Conservation (phyloP, 2,113 vertebrate genomes). For the Ptilorrhoa leucosticta region DNA sequence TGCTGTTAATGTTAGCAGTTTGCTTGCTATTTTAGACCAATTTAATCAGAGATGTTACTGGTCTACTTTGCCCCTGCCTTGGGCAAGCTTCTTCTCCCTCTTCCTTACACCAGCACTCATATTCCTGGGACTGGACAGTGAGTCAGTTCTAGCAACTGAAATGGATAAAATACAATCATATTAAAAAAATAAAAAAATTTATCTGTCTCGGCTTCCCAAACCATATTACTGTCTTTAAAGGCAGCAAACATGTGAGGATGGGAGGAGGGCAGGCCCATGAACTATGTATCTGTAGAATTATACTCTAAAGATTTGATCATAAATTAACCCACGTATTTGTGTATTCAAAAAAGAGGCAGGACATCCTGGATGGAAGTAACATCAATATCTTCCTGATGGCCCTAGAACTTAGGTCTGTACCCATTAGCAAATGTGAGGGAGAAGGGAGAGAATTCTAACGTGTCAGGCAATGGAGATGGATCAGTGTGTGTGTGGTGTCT, state of each 20-base stretch:
- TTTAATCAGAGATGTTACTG: not conserved
- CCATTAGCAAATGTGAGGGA: not conserved
- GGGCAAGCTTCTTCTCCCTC: not conserved
- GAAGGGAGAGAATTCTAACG: not conserved
- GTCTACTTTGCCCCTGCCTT: not conserved
- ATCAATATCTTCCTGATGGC: not conserved
- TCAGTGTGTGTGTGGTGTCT: not conserved
- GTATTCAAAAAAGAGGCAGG: not conserved
- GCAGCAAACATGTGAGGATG: not conserved
- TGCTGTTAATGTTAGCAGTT: not conserved
- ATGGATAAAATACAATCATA: not conserved
- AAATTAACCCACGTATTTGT: not conserved
- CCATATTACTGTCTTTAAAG: not conserved
- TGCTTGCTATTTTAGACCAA: not conserved
- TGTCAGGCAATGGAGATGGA: not conserved
- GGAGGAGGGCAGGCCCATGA: not conserved
- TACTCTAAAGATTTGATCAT: fast-evolving
- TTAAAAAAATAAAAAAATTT: not conserved
- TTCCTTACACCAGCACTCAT: not conserved
- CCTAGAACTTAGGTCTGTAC: not conserved
- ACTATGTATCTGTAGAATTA: not conserved
- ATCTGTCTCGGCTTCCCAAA: not conserved
- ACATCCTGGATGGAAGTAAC: not conserved
- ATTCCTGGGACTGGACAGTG: not conserved
- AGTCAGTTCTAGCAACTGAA: not conserved